Evolutionary conservation across 2,113 vertebrate genomes (phyloP).

Genomic region (Oreochromis tanganicae): DNA sequence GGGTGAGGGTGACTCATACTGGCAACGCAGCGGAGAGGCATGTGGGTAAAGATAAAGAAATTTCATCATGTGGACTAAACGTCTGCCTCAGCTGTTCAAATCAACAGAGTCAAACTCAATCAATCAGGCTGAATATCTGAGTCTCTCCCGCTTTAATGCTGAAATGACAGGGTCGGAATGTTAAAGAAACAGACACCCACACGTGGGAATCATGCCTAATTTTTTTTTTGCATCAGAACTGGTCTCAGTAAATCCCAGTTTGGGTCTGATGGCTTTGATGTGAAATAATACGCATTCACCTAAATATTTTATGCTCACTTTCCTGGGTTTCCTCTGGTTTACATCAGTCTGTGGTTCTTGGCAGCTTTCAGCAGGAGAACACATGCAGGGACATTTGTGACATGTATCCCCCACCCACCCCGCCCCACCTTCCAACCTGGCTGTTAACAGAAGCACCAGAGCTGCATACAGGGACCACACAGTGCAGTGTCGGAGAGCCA

Average conservation of each 20-base stretch:
- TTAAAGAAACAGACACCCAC: neutral
- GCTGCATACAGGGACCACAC: slow-evolving; percentile 28
- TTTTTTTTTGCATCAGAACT: neutral
- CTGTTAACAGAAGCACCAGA: slow-evolving; percentile 27
- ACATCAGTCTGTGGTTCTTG: slow-evolving; percentile 23
- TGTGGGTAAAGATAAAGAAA: slow-evolving; percentile 22
- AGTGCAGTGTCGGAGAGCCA: neutral
- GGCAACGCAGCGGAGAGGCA: neutral
- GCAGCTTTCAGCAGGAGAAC: slow-evolving; percentile 15
- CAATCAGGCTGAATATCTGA: slow-evolving; percentile 11
- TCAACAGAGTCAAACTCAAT: slow-evolving; percentile 42
- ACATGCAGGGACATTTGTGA: neutral
- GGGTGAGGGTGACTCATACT: slow-evolving; percentile 9
- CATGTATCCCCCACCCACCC: neutral
- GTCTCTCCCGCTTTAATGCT: neutral
- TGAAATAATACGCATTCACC: neutral
- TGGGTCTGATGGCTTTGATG: neutral
- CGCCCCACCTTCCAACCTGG: neutral
- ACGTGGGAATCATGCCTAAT: neutral
- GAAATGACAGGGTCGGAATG: neutral
- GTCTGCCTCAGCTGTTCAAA: slow-evolving; percentile 17
- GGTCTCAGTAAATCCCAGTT: neutral
- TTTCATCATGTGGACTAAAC: slow-evolving; percentile 30
- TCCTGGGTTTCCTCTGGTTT: neutral
- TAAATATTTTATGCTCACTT: neutral